Evolutionary conservation across 2,113 vertebrate species (phyloP), one percentile per base, ranked within the genome.

Genomic region (Tragulus kanchil): DNA sequence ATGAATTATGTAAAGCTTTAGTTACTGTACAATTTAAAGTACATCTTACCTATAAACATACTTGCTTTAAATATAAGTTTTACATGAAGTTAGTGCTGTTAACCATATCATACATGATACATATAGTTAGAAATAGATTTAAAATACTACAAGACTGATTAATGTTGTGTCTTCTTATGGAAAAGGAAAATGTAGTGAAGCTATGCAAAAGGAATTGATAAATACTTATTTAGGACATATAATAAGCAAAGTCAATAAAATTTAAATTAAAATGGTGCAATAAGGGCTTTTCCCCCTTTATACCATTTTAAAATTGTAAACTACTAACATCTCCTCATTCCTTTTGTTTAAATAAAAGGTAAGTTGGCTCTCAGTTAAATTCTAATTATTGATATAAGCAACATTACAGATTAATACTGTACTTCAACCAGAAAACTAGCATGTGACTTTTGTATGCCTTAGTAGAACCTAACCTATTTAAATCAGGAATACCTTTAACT

Each of bases 201-300:
- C 56, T 58, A 94, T 56, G 71, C 61, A 85, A 87, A 93, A 6
- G 25, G 54, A 91, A 90, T 89, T 89, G 56, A 89, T 92, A 16
- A 89, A 21, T 54, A 71, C 8, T 86, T 94, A 85, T 58, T 96
- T 78, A 90, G 77, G 31, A 86, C 26, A 54, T 69, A 54, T 54
- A 95, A 89, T 93, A 48, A 86, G 23, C 28, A 93, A 96, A 90
- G 96, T 97, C 65, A 94, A 89, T 92, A 93, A 83, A 86, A 91
- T 89, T 67, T 94, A 83, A 92, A 90, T 90, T 61, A 71, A 97
- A 96, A 71, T 50, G 15, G 17, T 89, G 1, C 13, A 81, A 69
- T 96, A 17, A 90, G 25, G 21, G 3, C 12, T 90, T 86, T 31
- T 2, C 42, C 4, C 16, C 11, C 1, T 61, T 11, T 28, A 23